Base-by-base conservation (phyloP, 2,888 invertebrate species). In the Tiphia femorata region DNA sequence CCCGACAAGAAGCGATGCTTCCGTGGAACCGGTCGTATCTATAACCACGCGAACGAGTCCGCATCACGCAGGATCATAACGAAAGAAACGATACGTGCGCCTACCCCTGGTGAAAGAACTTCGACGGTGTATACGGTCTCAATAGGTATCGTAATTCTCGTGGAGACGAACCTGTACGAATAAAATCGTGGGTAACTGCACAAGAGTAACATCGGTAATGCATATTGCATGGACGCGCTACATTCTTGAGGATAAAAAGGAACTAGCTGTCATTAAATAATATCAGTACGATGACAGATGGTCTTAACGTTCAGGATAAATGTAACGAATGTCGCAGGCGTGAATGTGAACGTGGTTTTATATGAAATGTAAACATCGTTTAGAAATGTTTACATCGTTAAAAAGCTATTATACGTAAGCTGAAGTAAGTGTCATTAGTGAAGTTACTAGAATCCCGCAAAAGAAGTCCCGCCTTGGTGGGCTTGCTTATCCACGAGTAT, bases 1-100 rank as follows among this genome's bases (percentile, higher is more conserved):
- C 48, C 50, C 44, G 29, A 47, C 56, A 71, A 73, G 65, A 73
- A 73, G 57, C 56, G 49, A 52, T 52, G 58, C 54, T 59, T 67
- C 62, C 62, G 54, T 59, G 63, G 62, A 71, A 67, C 55, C 42
- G 7, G 38, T 46, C 40, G 44, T 58, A 56, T 33, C 2, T 14
- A 51, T 12, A 6, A 38, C 20, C 49, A 42, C 33, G 62, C 30
- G 62, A 58, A 49, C 54, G 17, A 12, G 49, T 23, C 25, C 30
- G 29, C 29, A 25, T 40, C 51, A 27, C 58, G 54, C 57, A 52
- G 37, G 3, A 6, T 19, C 19, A 12, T 19, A 41, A 40, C 46
- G 44, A 54, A 56, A 58, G 65, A 67, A 70, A 60, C 25, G n/a
- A 21, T 21, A 40, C 30, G 17, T 25, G 19, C 21, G 29, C 23